phyloP scores from a whole-genome alignment of 2,113 vertebrate species.

The Zeus faber region DNA sequence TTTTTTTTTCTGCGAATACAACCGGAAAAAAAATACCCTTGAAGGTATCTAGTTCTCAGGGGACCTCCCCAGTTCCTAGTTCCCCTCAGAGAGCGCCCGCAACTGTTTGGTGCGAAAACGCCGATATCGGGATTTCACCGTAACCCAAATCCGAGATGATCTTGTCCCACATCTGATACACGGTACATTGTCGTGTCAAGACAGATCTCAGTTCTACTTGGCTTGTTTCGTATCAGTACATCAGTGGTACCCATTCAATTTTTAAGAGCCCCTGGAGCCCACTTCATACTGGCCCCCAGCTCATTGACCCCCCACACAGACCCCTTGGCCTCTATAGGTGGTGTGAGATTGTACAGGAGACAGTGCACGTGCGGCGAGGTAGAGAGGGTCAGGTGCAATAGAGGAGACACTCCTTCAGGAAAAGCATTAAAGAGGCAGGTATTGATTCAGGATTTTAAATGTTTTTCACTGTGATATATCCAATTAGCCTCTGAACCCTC shows the following conservation, averaged over 20 bases:
- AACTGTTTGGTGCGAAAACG: no score
- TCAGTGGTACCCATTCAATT: constrained; percentile 47
- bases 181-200: no score
- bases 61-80: no score
- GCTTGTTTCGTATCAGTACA: constrained; percentile 49
- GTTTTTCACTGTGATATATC: constrained; percentile 75
- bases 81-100: no score
- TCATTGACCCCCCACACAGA: constrained; percentile 55
- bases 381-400: constrained; percentile 41
- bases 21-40: no score
- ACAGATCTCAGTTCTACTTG: no score
- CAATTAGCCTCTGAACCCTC: constrained; percentile 77
- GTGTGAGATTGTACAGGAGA: constrained; percentile 57
- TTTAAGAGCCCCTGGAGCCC: constrained; percentile 55
- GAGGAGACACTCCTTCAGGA: constrained; percentile 69
- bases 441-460: constrained; percentile 79
- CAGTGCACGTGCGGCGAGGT: constrained; percentile 34
- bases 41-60: no score
- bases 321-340: constrained; percentile 50
- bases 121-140: no score
- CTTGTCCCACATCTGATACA: no score
- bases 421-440: constrained; percentile 76
- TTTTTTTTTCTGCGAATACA: no score
- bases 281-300: constrained; percentile 45
- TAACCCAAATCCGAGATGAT: no score